Evolutionary conservation across 2,888 invertebrate species (phyloP).

Genomic region (Ariolimax columbianus): DNA sequence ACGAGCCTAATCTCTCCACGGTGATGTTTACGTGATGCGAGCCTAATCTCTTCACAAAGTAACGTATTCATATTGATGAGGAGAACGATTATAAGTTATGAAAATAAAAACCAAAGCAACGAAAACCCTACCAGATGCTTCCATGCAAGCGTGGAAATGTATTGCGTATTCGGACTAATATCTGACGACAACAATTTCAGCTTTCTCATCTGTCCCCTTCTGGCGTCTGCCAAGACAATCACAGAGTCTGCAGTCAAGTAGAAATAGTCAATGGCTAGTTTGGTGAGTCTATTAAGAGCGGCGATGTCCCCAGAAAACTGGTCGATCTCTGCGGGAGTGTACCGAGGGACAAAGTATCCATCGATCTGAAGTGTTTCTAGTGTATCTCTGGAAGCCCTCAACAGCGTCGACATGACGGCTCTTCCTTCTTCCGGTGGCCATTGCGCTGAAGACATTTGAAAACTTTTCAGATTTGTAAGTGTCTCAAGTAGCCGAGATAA

Average conservation of each 20-base stretch:
- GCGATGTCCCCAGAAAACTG: slow-evolving; percentile 7
- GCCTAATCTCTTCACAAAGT: too few relatives aligned
- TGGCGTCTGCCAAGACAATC: slow-evolving; percentile 21
- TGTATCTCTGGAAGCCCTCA: neutral
- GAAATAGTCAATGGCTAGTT: slow-evolving; percentile 44
- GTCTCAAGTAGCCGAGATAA: slow-evolving; percentile 7
- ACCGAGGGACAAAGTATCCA: slow-evolving; percentile 30
- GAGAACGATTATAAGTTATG: too few relatives aligned
- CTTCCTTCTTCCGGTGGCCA: slow-evolving; percentile 43
- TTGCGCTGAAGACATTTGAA: slow-evolving; percentile 44
- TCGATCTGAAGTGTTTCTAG: slow-evolving; percentile 39
- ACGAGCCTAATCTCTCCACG: too few relatives aligned
- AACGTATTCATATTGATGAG: too few relatives aligned
- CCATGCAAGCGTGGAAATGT: slow-evolving; percentile 33
- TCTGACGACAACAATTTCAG: slow-evolving; percentile 30
- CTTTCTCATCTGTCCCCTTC: slow-evolving; percentile 23
- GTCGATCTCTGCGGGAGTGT: neutral
- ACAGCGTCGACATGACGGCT: slow-evolving; percentile 9
- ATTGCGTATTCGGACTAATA: slow-evolving; percentile 26
- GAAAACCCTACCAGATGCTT: slow-evolving; percentile 4
- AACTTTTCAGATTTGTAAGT: slow-evolving; percentile 20
- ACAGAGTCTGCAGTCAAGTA: slow-evolving; percentile 23
- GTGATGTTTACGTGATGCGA: too few relatives aligned
- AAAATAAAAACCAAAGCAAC: too few relatives aligned
- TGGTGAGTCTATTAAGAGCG: slow-evolving; percentile 10